Evolutionary conservation across 2,888 invertebrate species (phyloP), one percentile per base, ranked within the genome.

Genomic region (Nemurella pictetii): DNA sequence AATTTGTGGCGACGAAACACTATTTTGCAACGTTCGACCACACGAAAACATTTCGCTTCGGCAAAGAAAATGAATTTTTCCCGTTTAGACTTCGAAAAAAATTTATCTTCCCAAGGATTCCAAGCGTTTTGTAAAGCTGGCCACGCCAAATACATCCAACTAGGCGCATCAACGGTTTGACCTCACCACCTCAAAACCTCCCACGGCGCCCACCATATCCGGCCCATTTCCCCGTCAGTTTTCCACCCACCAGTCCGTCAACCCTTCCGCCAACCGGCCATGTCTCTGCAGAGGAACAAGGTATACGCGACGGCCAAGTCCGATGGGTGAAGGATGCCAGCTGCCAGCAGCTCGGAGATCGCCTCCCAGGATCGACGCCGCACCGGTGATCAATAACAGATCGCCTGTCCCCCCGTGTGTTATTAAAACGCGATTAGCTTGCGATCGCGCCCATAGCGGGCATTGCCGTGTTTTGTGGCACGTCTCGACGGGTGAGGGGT

Each of bases 391-490:
- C 55, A 55, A 55, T 55, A 55, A 55, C 55, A 12, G 55, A 55
- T 55, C 55, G 55, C 20, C 78, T 78, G 78, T 30, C 78, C 5
- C 78, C 30, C 5, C 12, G 30, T 7, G n/a, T 55, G 55, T 55
- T 55, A 55, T 55, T 55, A 55, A 55, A 55, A 55, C 55, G 2
- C 9, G 55, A 55, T 55, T 55, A 55, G 55, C 55, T 12, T 9
- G 32, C 55, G 20, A 55, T 55, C 55, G 55, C 55, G 55, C 78
- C 78, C n/a, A 78, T 78, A 78, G n/a, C n/a, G n/a, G n/a, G n/a
- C n/a, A n/a, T n/a, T n/a, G n/a, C n/a, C n/a, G 55, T 55, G 78
- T 29, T 78, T 29, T 78, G 20, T 30, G 7, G 29, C 20, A 78
- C 27, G 78, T 77, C n/a, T n/a, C n/a, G 35, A 35, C 12, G 35